Evolutionary conservation across 2,888 invertebrate genomes (phyloP), one percentile per base, ranked within the genome.

Genomic region (Willowsia nigromaculata): DNA sequence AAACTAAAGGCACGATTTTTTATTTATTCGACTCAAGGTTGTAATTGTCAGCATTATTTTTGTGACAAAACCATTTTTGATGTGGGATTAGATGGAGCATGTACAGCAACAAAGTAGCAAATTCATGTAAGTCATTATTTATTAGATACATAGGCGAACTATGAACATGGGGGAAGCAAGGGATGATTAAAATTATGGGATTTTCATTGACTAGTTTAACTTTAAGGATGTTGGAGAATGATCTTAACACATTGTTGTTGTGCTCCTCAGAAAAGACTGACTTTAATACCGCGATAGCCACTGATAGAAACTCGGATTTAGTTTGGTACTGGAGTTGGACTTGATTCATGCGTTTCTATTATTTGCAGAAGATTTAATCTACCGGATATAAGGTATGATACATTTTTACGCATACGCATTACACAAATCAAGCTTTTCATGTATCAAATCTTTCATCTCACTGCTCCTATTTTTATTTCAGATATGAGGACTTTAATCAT

Each of bases 71-170:
- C n/a, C 3, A 84, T 27, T 43, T 33, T 62, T 80, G 33, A 71
- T 82, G 74, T 88, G 74, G 74, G 76, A 88, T 82, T 71, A 82
- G 88, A 87, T 87, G 56, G 71, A 81, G 56, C 86, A 81, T 62
- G 37, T 27, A 22, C 13, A n/a, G n/a, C n/a, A 56, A 30, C 62
- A 50, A 43, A 82, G 65, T 62, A 11, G 50, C 76, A 25, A 71
- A 43, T 25, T 62, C 15, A 25, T 62, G 74, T 27, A 47, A 74
- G 74, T 74, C 13, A n/a, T 47, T 43, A 68, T 43, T 74, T 27
- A 47, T 27, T 43, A 47, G 43, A 22, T 47, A 47, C 27, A 27
- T 74, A 40, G 81, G 59, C 59, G 47, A 56, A 33, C 33, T 33
- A 43, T 43, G 43, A 30, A 43, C 18, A 71, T n/a, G n/a, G 30